Evolutionary conservation across 2,113 vertebrate genomes (phyloP).

Genomic region (Indicator maculatus): DNA sequence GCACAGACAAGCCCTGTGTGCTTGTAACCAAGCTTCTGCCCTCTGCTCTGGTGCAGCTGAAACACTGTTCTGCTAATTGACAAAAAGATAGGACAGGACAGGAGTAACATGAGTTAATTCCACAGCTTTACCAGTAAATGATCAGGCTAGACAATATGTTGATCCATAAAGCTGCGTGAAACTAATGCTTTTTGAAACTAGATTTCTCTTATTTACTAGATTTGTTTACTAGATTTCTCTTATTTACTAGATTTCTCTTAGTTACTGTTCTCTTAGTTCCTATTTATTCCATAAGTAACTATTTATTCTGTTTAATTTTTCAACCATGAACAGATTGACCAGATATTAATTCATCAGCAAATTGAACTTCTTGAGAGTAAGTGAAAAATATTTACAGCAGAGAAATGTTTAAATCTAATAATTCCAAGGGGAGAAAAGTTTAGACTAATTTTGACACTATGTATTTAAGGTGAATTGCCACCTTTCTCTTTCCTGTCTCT

Average conservation of each 20-base stretch:
- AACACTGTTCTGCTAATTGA: neutral
- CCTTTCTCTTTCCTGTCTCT: neutral
- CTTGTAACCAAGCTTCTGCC: neutral
- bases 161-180: neutral
- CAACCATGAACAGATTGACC: conserved; percentile 83
- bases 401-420: neutral
- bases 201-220: neutral
- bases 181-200: neutral
- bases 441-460: neutral
- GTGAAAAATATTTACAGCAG: conserved; percentile 3
- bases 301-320: conserved; percentile 52
- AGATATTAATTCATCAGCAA: conserved; percentile 92
- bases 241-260: neutral
- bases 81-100: neutral
- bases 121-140: neutral
- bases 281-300: neutral
- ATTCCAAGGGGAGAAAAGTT: neutral
- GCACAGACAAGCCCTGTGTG: neutral
- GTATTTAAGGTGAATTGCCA: neutral
- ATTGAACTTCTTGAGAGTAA: conserved; percentile 91
- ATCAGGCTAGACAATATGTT: neutral
- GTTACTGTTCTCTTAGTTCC: neutral
- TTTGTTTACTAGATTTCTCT: too few relatives aligned
- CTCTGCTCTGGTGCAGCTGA: neutral
- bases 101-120: fast-evolving